phyloP scores from a whole-genome alignment of 2,888 invertebrate genomes.

The Diploptera punctata region DNA sequence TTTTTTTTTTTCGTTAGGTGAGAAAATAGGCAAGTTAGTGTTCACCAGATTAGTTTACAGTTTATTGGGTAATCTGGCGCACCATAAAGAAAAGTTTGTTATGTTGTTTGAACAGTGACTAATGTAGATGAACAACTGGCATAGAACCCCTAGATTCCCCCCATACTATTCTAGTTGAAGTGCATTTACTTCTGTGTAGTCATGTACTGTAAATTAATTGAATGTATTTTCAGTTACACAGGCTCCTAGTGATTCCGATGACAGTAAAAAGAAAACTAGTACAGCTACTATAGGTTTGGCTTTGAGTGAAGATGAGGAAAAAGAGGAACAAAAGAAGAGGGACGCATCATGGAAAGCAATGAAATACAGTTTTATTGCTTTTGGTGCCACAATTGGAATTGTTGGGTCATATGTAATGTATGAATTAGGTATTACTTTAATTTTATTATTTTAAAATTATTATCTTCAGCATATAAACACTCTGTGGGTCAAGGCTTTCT shows the following conservation, averaged over 20 bases:
- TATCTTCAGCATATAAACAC: too few relatives aligned
- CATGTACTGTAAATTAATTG: too few relatives aligned
- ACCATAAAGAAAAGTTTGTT: too few relatives aligned
- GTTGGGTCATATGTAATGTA: constrained; percentile 50
- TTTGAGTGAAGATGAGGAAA: constrained; percentile 54
- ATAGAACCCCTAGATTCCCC: too few relatives aligned
- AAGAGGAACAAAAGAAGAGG: constrained; percentile 63
- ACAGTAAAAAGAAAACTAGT: not conserved
- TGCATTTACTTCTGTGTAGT: too few relatives aligned
- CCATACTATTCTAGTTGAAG: too few relatives aligned
- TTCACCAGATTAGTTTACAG: too few relatives aligned
- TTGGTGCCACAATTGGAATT: constrained; percentile 51
- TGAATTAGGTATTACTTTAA: constrained; percentile 50
- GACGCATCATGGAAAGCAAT: constrained; percentile 75
- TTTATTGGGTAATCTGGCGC: too few relatives aligned
- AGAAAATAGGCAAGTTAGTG: too few relatives aligned
- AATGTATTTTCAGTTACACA: not conserved
- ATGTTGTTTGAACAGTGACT: too few relatives aligned
- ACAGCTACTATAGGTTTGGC: not conserved
- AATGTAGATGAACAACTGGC: too few relatives aligned
- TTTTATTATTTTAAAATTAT: not conserved
- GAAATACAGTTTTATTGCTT: constrained; percentile 60
- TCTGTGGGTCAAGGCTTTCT: too few relatives aligned
- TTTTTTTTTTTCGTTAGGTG: not conserved
- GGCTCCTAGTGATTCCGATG: not conserved